Conservation (phyloP, 2,113 vertebrate species). For the Pyxicephalus adspersus region DNA sequence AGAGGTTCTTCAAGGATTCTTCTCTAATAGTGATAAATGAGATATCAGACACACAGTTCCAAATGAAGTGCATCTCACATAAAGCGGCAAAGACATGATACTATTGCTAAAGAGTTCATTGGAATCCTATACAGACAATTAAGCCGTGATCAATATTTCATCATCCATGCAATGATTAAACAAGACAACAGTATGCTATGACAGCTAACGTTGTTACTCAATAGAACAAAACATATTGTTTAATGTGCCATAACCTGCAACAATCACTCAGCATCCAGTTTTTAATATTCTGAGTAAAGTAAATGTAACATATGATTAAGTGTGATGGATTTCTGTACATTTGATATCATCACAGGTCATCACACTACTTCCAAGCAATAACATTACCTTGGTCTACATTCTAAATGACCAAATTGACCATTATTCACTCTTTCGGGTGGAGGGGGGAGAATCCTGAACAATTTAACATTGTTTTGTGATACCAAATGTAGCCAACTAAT, state of each 20-base stretch:
- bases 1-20: too few relatives aligned
- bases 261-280: too few relatives aligned
- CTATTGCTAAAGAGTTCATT: not conserved
- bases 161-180: not conserved
- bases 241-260: too few relatives aligned
- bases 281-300: not conserved
- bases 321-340: not conserved
- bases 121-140: slow-evolving; percentile 11
- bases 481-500: too few relatives aligned
- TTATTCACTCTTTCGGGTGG: too few relatives aligned
- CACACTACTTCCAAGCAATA: too few relatives aligned
- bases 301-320: not conserved
- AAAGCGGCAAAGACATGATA: not conserved
- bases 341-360: not conserved
- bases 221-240: too few relatives aligned
- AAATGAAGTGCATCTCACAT: not conserved
- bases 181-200: not conserved
- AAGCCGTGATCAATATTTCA: slow-evolving; percentile 33
- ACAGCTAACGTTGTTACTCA: not conserved
- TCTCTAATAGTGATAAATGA: too few relatives aligned
- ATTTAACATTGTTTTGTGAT: too few relatives aligned
- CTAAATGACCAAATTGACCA: too few relatives aligned
- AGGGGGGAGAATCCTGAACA: too few relatives aligned
- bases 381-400: too few relatives aligned
- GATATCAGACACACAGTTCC: not conserved